Base-by-base conservation (phyloP, 2,797 vertebrate species). In the Knipowitschia caucasica region DNA sequence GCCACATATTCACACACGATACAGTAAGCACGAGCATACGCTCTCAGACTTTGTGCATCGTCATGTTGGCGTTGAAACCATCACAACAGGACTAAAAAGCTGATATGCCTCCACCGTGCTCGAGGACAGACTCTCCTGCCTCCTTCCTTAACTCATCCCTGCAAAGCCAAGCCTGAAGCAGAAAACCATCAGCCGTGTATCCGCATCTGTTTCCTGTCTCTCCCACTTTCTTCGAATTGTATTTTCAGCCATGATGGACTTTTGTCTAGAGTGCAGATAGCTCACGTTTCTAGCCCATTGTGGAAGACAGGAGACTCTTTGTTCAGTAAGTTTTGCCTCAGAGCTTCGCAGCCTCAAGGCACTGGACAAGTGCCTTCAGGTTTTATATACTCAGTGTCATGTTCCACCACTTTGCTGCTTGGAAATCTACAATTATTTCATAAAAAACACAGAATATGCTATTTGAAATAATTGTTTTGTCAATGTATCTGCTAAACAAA, bases 261-360 rank as follows among this genome's bases (percentile, higher is more conserved):
- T 87, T 38, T 38, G 36, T 85, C 81, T 59, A 59, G 86, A 86
- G 87, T 82, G 83, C 73, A 79, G 72, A 69, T 65, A 78, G 78
- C 81, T 90, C 87, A 83, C 71, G 72, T 90, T 89, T 88, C 85
- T 46, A 64, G 63, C 65, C 76, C 77, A 84, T 89, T 86, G 79
- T 77, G 51, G 36, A 69, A 58, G 80, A 88, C 84, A 89, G 87
- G 81, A 78, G 83, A 69, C 53, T 79, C 87, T 89, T 89, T 89
- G 89, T 90, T 84, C 66, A 68, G 44, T 65, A 69, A 74, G 74
- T 88, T 81, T 71, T 78, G 74, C 83, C 82, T 74, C 56, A 62
- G 81, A 85, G 80, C 80, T 53, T 75, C 71, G 31, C 63, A 45
- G 74, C 74, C 80, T 73, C 58, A 49, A 77, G 83, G 78, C 80